Conservation (phyloP, 2,888 invertebrate species). For the Monoplex corrugatus region DNA sequence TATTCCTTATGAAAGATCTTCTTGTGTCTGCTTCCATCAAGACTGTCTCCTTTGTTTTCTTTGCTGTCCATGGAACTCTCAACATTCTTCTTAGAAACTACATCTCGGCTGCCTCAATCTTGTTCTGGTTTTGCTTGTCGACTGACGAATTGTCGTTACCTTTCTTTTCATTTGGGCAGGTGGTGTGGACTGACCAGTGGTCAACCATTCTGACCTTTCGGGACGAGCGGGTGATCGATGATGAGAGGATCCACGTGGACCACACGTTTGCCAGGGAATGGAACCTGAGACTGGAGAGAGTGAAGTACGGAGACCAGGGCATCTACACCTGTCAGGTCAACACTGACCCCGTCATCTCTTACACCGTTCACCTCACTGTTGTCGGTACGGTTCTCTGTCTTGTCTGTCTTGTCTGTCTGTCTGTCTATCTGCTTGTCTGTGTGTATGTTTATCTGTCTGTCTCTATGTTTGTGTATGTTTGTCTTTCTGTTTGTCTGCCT, state of each 20-base stretch:
- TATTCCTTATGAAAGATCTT: too few species aligned
- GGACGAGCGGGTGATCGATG: conserved; percentile 63
- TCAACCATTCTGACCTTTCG: conserved; percentile 58
- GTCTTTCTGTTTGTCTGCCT: too few species aligned
- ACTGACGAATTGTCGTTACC: too few species aligned
- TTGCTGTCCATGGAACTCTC: too few species aligned
- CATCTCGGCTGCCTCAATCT: too few species aligned
- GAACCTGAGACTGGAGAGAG: conserved; percentile 67
- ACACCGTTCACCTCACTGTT: conserved; percentile 69
- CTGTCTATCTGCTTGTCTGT: too few species aligned
- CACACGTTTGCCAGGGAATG: conserved; percentile 62
- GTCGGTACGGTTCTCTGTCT: conserved; percentile 65
- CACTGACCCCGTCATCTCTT: conserved; percentile 69
- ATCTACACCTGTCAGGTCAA: conserved; percentile 69
- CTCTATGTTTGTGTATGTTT: too few species aligned
- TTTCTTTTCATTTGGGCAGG: conserved; percentile 42
- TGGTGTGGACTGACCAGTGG: conserved; percentile 62
- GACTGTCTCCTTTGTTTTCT: too few species aligned
- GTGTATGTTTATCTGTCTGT: too few species aligned
- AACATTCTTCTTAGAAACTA: too few species aligned
- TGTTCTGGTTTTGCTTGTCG: too few species aligned
- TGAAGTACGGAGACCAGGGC: conserved; percentile 61
- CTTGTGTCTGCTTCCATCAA: too few species aligned
- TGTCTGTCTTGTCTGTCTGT: neutral
- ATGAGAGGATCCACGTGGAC: conserved; percentile 64